Evolutionary conservation across 2,113 vertebrate species (phyloP).

Genomic region (Hippocampus guttulatus): DNA sequence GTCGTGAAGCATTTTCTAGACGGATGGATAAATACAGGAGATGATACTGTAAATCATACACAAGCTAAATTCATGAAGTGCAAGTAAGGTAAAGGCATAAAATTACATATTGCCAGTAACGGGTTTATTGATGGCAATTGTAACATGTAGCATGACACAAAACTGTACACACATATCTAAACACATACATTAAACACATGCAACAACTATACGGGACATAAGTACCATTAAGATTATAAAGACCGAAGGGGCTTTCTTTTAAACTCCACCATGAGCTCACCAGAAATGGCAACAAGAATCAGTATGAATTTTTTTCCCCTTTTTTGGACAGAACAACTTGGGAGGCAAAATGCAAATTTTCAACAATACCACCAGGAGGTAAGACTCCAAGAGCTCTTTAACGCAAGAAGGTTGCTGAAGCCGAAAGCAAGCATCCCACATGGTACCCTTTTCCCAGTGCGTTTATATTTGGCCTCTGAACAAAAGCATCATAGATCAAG

Average conservation of each 20-base stretch:
- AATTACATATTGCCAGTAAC: conserved; percentile 9
- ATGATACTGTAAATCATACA: no score
- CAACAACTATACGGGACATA: conserved; percentile 35
- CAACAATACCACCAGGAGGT: neutral
- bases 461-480: neutral
- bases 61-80: no score
- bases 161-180: conserved; percentile 29
- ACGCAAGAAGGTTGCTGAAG: neutral
- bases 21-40: no score
- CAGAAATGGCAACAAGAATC: neutral
- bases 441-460: neutral
- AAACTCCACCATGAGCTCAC: conserved; percentile 26
- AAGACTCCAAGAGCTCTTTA: neutral
- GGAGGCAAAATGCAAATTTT: conserved; percentile 1
- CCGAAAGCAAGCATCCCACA: neutral
- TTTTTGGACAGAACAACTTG: neutral
- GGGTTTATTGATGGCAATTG: conserved; percentile 23
- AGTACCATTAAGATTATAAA: conserved; percentile 32
- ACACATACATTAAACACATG: conserved; percentile 51
- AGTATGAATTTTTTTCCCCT: neutral
- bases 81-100: no score
- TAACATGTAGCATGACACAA: conserved; percentile 36
- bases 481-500: neutral
- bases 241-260: conserved; percentile 23
- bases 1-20: no score